A percentile compares a stretch with the other conserved stretches of the same genome.
phyloP scores from a whole-genome alignment of 2,888 invertebrate genomes.

The Allophyes oxyacanthae region DNA sequence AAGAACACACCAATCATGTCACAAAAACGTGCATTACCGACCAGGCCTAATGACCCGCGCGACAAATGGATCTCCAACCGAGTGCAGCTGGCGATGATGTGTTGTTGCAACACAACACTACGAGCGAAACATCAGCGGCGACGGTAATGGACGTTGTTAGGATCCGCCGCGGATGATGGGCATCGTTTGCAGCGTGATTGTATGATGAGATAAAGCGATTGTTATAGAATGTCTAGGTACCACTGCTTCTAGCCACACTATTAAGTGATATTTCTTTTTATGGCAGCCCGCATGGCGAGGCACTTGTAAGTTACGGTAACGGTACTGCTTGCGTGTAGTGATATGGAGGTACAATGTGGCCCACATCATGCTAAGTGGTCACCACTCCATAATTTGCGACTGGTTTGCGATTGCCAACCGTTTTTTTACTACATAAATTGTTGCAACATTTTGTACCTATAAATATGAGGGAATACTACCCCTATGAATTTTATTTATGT shows the following conservation, averaged over 20 bases:
- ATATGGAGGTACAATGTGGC: neutral
- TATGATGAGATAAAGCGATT: conserved; percentile 15
- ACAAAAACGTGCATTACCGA: conserved; percentile 50
- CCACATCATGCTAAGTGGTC: conserved; percentile 18
- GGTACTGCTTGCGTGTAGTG: neutral
- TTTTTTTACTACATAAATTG: conserved; percentile 7
- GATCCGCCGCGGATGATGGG: conserved; percentile 7
- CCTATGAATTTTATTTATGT: too few relatives aligned
- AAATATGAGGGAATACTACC: neutral
- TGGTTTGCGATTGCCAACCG: conserved; percentile 17
- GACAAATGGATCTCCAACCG: conserved; percentile 44
- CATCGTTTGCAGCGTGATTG: conserved; percentile 14
- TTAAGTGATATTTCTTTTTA: conserved; percentile 15
- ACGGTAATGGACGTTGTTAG: conserved; percentile 18
- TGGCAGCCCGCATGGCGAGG: conserved; percentile 28
- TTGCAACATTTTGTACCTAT: neutral
- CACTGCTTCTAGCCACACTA: conserved; percentile 13
- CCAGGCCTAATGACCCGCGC: conserved; percentile 32
- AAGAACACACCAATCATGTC: conserved; percentile 32
- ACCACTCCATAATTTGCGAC: conserved; percentile 21
- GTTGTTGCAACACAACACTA: conserved; percentile 10
- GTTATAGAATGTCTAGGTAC: conserved; percentile 8
- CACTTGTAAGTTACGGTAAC: conserved; percentile 12
- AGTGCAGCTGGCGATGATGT: conserved; percentile 36
- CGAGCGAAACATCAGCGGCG: conserved; percentile 6